Conservation (phyloP, 2,888 invertebrate genomes). For the Meteorus colon region DNA sequence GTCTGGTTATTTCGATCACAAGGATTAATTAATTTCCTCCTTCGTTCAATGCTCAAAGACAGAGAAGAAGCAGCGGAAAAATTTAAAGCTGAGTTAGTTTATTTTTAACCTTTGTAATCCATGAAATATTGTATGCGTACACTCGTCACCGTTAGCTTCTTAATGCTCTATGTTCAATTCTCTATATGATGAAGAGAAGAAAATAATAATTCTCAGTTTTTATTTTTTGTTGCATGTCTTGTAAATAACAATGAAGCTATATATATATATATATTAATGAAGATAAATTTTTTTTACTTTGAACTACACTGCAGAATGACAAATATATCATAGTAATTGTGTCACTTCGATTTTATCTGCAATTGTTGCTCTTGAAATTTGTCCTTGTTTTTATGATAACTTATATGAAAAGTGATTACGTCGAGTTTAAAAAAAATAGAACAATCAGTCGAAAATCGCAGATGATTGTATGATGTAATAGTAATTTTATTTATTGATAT, state of each 20-base stretch:
- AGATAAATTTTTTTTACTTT: slow-evolving; percentile 19
- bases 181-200: neutral
- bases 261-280: neutral
- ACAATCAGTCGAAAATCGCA: neutral
- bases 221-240: slow-evolving; percentile 6
- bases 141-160: neutral
- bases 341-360: neutral
- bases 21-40: neutral
- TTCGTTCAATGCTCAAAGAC: neutral
- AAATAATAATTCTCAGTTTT: neutral
- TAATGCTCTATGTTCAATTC: neutral
- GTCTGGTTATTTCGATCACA: neutral
- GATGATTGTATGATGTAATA: neutral
- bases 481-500: slow-evolving; percentile 13
- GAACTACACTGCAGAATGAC: neutral
- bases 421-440: neutral
- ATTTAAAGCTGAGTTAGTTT: neutral
- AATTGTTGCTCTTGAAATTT: neutral
- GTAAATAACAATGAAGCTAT: slow-evolving; percentile 21
- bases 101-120: neutral
- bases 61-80: neutral
- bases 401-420: slow-evolving; percentile 11
- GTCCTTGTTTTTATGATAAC: neutral
- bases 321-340: neutral
- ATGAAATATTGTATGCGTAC: neutral